These are phyloP conservation scores for Altica lythri DNA, from an alignment of 2,888 invertebrate species.

Conservation along the genomic window DNA sequence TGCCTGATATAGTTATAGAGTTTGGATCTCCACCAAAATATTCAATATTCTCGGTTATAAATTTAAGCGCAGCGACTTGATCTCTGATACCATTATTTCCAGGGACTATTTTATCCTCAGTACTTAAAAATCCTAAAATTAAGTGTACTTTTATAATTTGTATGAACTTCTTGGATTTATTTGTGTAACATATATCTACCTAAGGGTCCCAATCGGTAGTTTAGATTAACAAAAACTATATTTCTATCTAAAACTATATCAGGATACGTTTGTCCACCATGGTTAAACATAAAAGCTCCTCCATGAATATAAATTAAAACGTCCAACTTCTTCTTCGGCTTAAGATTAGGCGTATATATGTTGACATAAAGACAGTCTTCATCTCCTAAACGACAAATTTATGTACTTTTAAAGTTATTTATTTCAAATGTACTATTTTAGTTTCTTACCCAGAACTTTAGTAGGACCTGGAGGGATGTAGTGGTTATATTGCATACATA, in stretches of 20 bases:
- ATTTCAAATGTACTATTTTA: no score
- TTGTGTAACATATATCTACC: constrained; percentile 51
- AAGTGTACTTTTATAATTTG: not conserved
- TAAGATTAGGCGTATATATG: constrained; percentile 63
- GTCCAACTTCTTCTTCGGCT: constrained; percentile 59
- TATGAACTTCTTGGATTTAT: not conserved
- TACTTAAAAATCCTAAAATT: constrained; percentile 71
- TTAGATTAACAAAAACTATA: constrained; percentile 69
- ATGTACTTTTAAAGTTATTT: not conserved
- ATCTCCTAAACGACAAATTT: constrained; percentile 57
- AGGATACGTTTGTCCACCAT: constrained; percentile 61
- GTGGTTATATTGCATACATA: constrained; percentile 54
- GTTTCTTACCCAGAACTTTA: constrained; percentile 36
- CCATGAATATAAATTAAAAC: constrained; percentile 72
- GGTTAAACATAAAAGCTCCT: constrained; percentile 72
- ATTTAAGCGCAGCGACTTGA: constrained; percentile 71
- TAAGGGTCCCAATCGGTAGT: constrained; percentile 73
- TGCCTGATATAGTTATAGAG: constrained; percentile 69
- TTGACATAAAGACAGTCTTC: constrained; percentile 73
- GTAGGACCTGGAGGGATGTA: constrained; percentile 30
- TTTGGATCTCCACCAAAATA: constrained; percentile 74
- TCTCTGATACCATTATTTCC: constrained; percentile 78
- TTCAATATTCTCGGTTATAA: constrained; percentile 71
- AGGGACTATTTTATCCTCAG: constrained; percentile 69
- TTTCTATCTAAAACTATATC: constrained; percentile 66